Evolutionary conservation across 2,888 invertebrate species (phyloP), one percentile per base, ranked within the genome.

Genomic region (Taenaris catops): DNA sequence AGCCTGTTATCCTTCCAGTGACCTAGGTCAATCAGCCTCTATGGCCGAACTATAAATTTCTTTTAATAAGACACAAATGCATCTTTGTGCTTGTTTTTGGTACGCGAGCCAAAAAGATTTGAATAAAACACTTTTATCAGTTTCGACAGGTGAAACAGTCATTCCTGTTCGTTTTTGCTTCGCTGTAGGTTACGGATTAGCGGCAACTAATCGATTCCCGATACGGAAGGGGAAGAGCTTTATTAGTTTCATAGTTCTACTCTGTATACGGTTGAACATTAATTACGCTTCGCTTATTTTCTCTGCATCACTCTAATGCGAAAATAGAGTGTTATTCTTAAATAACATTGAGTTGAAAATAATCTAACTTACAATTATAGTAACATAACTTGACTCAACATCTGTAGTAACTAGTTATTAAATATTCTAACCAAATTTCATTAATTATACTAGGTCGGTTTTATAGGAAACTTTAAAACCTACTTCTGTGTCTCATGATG

Each of bases 1-100:
- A 69, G 66, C 70, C 65, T 59, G 71, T 70, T 72, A 68, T 71
- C 74, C 76, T 72, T 68, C 64, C 68, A 66, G 53, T 80, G 79
- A 73, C 76, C 76, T 73, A 74, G 84, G 81, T 84, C 86, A 83
- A 83, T 84, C 83, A 81, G 78, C 63, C 61, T 72, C 74, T 73
- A 80, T 79, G 73, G 64, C 60, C 76, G 62, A 75, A 73, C 84
- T 81, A 86, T 86, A 86, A 84, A 86, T 86, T 86, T 84, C 71
- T 75, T 84, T 86, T 86, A 86, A 86, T 86, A 84, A 84, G 86
- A 86, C 86, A 86, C 84, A 86, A 86, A 81, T 78, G 61, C 69
- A 60, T 63, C 71, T 66, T 73, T 69, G 53, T 76, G 70, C 62
- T 83, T 68, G 68, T 84, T 84, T 86, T 80, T 74, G 75, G 68